Percentiles rank a stretch among this genome's conserved stretches.
Conservation (phyloP, 2,113 vertebrate genomes). For the Bombycilla garrulus region DNA sequence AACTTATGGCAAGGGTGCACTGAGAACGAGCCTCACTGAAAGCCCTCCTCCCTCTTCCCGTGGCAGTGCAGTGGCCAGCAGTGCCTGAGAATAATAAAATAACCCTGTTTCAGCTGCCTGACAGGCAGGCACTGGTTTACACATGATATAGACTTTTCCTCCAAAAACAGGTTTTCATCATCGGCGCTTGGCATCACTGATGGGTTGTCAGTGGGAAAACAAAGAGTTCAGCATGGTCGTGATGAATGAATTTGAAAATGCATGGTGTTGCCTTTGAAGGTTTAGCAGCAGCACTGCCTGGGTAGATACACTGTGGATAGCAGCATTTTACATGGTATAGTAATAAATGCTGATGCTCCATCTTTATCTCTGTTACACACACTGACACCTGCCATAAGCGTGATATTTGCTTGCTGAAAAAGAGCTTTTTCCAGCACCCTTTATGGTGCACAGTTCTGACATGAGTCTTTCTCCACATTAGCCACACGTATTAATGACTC, state of each 20-base stretch:
- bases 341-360: slow-evolving; percentile 25
- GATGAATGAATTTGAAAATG: slow-evolving; percentile 12
- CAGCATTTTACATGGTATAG: not conserved
- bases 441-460: not conserved
- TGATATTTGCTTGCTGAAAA: not conserved
- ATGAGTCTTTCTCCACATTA: not conserved
- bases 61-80: not conserved
- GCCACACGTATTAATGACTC: slow-evolving; percentile 26
- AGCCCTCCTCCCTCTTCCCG: not conserved
- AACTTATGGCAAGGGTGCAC: not conserved
- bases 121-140: not conserved
- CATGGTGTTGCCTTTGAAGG: not conserved
- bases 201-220: not conserved
- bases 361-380: not conserved
- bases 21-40: not conserved
- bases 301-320: not conserved
- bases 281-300: not conserved
- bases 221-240: not conserved
- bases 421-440: not conserved
- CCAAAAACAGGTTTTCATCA: not conserved
- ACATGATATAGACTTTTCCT: not conserved
- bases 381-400: not conserved
- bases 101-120: not conserved
- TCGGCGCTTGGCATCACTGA: not conserved
- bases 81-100: not conserved